These are phyloP conservation scores for Caenorhabditis panamensis DNA, from an alignment of 2,888 invertebrate species.

Conservation along the genomic window DNA sequence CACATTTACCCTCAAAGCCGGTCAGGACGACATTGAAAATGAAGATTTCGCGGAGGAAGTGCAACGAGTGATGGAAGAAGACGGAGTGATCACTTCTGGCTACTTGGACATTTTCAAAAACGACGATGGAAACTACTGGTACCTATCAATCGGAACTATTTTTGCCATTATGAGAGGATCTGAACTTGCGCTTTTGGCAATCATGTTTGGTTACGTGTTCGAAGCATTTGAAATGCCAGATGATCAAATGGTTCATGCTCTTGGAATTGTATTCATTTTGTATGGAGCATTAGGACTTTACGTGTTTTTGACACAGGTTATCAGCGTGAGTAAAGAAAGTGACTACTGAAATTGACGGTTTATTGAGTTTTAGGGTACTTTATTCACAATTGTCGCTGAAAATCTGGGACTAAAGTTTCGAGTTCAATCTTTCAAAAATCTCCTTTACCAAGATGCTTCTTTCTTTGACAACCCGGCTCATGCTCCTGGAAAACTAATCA, in stretches of 20 bases:
- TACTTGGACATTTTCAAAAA: conserved; percentile 61
- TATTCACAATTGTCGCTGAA: conserved; percentile 69
- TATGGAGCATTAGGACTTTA: conserved; percentile 56
- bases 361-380: conserved; percentile 45
- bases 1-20: conserved; percentile 38
- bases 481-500: conserved; percentile 81
- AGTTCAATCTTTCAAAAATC: conserved; percentile 69
- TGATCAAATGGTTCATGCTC: conserved; percentile 17
- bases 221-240: conserved; percentile 44
- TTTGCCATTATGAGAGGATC: conserved; percentile 81
- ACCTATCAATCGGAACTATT: conserved; percentile 62
- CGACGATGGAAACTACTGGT: conserved; percentile 64
- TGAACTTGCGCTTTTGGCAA: conserved; percentile 82
- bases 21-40: conserved; percentile 54
- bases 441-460: conserved; percentile 82
- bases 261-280: conserved; percentile 38
- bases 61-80: conserved; percentile 58
- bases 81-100: conserved; percentile 49
- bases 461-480: conserved; percentile 82
- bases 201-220: conserved; percentile 76
- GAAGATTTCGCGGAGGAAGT: conserved; percentile 65
- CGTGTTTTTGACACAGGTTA: conserved; percentile 49
- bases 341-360: neutral
- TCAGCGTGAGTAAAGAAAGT: conserved; percentile 51
- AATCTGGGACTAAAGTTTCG: conserved; percentile 72